phyloP scores from a whole-genome alignment of 2,113 vertebrate species.

The Dipodomys ordii region DNA sequence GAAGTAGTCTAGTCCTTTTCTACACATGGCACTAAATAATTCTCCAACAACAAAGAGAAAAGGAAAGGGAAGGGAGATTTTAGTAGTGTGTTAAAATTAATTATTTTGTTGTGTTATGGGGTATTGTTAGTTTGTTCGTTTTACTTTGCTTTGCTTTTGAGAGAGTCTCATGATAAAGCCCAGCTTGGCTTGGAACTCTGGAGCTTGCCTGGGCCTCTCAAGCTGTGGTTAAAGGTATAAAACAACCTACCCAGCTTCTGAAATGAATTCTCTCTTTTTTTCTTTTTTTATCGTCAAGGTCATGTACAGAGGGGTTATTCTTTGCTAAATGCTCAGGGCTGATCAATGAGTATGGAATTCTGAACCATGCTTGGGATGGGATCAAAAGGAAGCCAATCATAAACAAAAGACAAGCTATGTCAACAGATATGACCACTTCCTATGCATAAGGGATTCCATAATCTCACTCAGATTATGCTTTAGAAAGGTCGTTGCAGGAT shows the following conservation, averaged over 20 bases:
- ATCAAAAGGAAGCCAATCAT: background rate
- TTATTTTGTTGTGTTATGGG: too few relatives aligned
- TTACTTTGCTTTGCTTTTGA: too few relatives aligned
- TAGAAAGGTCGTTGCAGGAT: background rate
- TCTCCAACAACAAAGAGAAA: conserved; percentile 1
- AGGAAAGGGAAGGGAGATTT: background rate
- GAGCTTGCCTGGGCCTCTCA: too few relatives aligned
- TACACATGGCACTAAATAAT: background rate
- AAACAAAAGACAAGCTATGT: background rate
- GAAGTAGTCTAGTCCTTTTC: background rate
- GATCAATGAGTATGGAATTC: background rate
- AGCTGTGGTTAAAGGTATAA: too few relatives aligned
- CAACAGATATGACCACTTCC: background rate
- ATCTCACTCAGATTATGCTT: background rate
- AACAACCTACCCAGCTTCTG: background rate
- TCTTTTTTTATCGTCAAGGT: too few relatives aligned
- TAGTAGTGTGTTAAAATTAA: too few relatives aligned
- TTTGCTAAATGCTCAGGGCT: background rate
- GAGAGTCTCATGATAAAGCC: too few relatives aligned
- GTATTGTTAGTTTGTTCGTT: too few relatives aligned
- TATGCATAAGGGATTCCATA: rapidly evolving
- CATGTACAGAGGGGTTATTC: background rate
- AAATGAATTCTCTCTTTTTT: background rate
- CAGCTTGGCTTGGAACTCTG: too few relatives aligned
- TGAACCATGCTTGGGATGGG: background rate